Evolutionary conservation across 2,113 vertebrate genomes (phyloP).

Genomic region (Circaetus gallicus): DNA sequence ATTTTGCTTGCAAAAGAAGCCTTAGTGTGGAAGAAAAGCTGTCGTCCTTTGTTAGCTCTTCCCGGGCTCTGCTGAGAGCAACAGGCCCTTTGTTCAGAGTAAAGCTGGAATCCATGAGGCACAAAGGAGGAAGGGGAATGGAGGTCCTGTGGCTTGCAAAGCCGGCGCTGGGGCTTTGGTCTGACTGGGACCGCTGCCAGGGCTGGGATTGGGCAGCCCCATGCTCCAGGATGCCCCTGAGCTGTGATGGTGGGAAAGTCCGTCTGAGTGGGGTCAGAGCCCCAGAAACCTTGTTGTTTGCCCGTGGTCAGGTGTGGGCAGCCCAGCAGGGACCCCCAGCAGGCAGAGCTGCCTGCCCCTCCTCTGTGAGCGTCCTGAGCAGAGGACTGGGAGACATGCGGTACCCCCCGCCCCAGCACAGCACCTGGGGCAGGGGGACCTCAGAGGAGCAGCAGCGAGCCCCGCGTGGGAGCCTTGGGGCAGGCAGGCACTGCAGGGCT

Average conservation of each 20-base stretch:
- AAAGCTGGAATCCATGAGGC: background rate
- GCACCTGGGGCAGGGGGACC: background rate
- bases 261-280: fast-evolving
- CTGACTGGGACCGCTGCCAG: background rate
- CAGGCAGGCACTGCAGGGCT: fast-evolving
- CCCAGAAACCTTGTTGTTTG: background rate
- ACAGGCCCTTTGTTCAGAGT: background rate
- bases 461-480: background rate
- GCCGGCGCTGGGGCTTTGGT: background rate
- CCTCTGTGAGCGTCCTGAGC: background rate
- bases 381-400: background rate
- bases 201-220: background rate
- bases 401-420: fast-evolving
- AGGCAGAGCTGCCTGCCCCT: background rate
- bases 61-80: background rate
- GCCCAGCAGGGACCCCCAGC: background rate
- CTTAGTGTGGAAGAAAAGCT: background rate
- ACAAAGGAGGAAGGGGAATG: background rate
- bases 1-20: background rate
- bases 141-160: background rate
- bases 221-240: background rate
- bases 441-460: background rate
- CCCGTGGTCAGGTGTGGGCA: background rate
- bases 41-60: background rate
- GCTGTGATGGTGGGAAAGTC: background rate